Conservation (phyloP, 2,888 invertebrate species). For the Liodrosophila aerea region DNA sequence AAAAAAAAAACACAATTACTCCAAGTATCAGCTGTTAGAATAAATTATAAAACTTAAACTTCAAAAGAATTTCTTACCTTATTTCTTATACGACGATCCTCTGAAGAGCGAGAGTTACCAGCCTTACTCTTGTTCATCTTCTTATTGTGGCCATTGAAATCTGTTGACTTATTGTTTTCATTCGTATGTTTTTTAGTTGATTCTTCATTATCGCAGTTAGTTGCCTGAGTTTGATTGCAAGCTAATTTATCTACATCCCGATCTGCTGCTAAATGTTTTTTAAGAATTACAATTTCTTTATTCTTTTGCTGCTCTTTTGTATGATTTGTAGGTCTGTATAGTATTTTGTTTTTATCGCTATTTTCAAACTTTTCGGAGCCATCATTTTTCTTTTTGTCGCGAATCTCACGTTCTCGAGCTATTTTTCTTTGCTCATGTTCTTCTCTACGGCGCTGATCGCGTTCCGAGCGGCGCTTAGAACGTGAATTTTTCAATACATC, state of each 20-base stretch:
- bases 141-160: too few relatives aligned
- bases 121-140: too few relatives aligned
- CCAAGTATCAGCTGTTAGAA: too few relatives aligned
- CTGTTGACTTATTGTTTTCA: too few relatives aligned
- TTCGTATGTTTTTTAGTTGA: too few relatives aligned
- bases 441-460: constrained; percentile 79
- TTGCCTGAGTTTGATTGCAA: too few relatives aligned
- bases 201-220: too few relatives aligned
- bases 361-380: constrained; percentile 23
- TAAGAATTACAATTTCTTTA: constrained; percentile 75
- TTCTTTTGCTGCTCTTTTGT: constrained; percentile 52
- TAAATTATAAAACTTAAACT: too few relatives aligned
- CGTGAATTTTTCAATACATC: constrained; percentile 76
- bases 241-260: too few relatives aligned
- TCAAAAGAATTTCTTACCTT: too few relatives aligned
- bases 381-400: constrained; percentile 41
- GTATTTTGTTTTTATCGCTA: constrained; percentile 24
- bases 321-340: constrained; percentile 29
- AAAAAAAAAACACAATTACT: too few relatives aligned
- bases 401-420: constrained; percentile 53
- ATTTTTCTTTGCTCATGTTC: constrained; percentile 80
- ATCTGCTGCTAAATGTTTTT: constrained; percentile 49
- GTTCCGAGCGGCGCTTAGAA: constrained; percentile 77
- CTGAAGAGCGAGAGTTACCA: constrained; percentile 44
- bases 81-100: constrained; percentile 80